Percentiles rank a stretch among this genome's conserved stretches.
Evolutionary conservation across 2,888 invertebrate species (phyloP).

Genomic region (Eueremaeus valkanovi): DNA sequence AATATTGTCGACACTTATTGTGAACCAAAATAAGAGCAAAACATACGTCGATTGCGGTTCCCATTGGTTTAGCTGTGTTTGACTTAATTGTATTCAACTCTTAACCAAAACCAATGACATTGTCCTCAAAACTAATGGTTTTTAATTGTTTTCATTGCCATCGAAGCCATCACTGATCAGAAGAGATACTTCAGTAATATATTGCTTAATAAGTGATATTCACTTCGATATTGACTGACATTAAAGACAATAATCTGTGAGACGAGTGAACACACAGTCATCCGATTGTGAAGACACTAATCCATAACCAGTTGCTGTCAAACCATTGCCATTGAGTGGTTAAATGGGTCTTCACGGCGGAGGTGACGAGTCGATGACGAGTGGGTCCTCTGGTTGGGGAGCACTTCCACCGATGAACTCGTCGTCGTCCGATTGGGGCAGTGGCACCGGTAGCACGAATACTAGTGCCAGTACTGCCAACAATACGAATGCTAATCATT

Average conservation of each 20-base stretch:
- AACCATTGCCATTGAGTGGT: background rate
- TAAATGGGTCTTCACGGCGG: constrained; percentile 38
- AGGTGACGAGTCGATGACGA: constrained; percentile 34
- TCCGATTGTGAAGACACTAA: too few species aligned
- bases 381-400: constrained; percentile 37
- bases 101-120: too few species aligned
- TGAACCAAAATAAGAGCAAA: too few species aligned
- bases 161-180: background rate
- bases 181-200: background rate
- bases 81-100: too few species aligned
- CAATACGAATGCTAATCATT: constrained; percentile 30
- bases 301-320: background rate
- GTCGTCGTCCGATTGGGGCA: constrained; percentile 35
- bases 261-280: background rate
- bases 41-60: too few species aligned
- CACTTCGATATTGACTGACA: too few species aligned
- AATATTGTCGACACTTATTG: too few species aligned
- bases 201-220: background rate
- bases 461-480: constrained; percentile 14
- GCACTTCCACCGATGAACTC: constrained; percentile 38
- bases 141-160: too few species aligned
- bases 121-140: too few species aligned
- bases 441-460: background rate
- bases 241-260: background rate
- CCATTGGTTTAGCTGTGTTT: too few species aligned